Evolutionary conservation across 2,113 vertebrate genomes (phyloP).

Genomic region (Microcebus griseorufus): DNA sequence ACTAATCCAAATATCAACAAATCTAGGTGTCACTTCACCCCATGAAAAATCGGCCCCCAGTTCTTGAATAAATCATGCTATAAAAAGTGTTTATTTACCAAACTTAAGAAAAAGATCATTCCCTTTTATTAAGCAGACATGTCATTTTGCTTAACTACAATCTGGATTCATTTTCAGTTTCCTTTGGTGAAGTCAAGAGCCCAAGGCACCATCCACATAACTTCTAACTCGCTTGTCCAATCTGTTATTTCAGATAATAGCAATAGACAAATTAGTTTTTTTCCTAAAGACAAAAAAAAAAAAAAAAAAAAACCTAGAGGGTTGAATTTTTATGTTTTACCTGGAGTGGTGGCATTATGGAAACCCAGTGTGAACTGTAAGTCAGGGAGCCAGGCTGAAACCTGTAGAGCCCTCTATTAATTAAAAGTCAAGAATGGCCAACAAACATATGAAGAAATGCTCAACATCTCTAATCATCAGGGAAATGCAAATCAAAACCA

Average conservation of each 20-base stretch:
- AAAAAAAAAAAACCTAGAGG: no score
- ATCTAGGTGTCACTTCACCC: background rate
- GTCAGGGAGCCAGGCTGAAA: background rate
- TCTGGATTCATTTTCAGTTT: background rate
- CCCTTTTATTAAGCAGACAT: background rate
- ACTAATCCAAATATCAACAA: background rate
- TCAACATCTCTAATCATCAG: no score
- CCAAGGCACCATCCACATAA: background rate
- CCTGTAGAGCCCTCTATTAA: background rate
- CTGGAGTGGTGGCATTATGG: background rate
- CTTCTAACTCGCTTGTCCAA: background rate
- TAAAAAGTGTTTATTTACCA: background rate
- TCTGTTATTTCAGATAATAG: background rate
- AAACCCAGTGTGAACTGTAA: background rate
- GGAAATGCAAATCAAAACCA: no score
- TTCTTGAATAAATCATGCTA: slow-evolving; percentile 33
- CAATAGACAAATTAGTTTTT: background rate
- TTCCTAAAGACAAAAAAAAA: background rate
- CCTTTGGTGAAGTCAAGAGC: background rate
- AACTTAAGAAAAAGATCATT: background rate
- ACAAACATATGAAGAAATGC: no score
- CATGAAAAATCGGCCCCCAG: background rate
- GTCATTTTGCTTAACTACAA: background rate
- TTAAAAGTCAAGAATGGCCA: background rate
- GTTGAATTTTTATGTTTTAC: background rate